Evolutionary conservation across 2,113 vertebrate genomes (phyloP).

Genomic region (Periophthalmus modestus): DNA sequence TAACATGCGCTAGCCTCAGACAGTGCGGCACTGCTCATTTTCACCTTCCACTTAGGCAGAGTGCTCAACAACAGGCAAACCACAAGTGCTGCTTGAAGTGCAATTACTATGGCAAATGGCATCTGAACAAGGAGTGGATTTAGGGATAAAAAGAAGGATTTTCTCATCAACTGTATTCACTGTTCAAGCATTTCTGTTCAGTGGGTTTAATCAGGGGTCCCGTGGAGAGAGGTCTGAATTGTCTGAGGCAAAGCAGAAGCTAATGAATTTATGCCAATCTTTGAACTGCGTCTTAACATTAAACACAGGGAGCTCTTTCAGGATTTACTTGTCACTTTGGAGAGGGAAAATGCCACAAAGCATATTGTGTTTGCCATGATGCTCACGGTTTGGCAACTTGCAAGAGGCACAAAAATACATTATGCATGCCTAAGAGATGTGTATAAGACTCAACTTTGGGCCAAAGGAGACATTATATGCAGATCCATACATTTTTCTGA

Average conservation of each 20-base stretch:
- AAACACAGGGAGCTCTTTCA: slow-evolving; percentile 25
- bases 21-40: slow-evolving; percentile 60
- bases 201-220: slow-evolving; percentile 41
- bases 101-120: slow-evolving; percentile 55
- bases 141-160: slow-evolving; percentile 52
- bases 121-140: slow-evolving; percentile 60
- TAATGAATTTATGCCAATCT: slow-evolving; percentile 24
- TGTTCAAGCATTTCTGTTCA: slow-evolving; percentile 44
- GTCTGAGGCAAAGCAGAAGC: slow-evolving; percentile 14
- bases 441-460: slow-evolving; percentile 20
- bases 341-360: background rate
- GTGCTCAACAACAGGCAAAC: slow-evolving; percentile 43
- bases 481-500: slow-evolving; percentile 60
- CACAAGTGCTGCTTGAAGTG: slow-evolving; percentile 53
- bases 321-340: background rate
- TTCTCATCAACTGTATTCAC: slow-evolving; percentile 52
- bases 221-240: slow-evolving; percentile 21
- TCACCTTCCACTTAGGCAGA: slow-evolving; percentile 55
- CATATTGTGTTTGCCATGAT: background rate
- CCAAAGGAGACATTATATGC: slow-evolving; percentile 48
- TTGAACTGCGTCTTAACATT: slow-evolving; percentile 42
- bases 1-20: slow-evolving; percentile 32
- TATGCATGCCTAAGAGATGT: background rate
- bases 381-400: background rate
- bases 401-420: background rate